Percentiles rank a stretch among this genome's conserved stretches.
phyloP scores from a whole-genome alignment of 2,797 vertebrate species.

The Squalus acanthias region DNA sequence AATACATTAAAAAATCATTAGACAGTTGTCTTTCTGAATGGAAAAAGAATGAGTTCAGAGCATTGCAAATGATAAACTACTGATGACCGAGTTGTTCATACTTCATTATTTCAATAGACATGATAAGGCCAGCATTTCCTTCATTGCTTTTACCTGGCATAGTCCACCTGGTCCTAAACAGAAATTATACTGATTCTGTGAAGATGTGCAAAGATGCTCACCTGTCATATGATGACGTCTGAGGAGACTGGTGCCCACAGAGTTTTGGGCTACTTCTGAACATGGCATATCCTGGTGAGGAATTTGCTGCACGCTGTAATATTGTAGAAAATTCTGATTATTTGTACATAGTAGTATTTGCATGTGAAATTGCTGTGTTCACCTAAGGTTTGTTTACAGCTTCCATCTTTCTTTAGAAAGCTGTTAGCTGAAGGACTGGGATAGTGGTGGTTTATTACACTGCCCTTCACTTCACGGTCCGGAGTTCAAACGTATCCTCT shows the following conservation, averaged over 20 bases:
- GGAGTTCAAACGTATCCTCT: neutral
- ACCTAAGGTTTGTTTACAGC: neutral
- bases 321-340: conserved; percentile 41
- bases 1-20: neutral
- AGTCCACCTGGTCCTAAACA: neutral
- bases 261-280: conserved; percentile 68
- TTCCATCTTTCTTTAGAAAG: neutral
- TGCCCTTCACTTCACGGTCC: neutral
- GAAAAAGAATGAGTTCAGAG: neutral
- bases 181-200: neutral
- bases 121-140: neutral
- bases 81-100: neutral
- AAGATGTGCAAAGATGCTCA: conserved; percentile 49
- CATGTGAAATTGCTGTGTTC: neutral
- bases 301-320: conserved; percentile 63
- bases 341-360: neutral
- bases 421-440: too few species aligned
- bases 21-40: neutral
- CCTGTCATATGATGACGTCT: conserved; percentile 69
- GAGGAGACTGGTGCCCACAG: conserved; percentile 64
- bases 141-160: neutral
- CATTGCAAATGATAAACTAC: neutral
- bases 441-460: neutral
- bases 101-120: neutral
- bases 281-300: conserved; percentile 64